These are phyloP conservation scores for Oophaga sylvatica DNA, from an alignment of 2,797 vertebrate genomes.

Conservation along the genomic window DNA sequence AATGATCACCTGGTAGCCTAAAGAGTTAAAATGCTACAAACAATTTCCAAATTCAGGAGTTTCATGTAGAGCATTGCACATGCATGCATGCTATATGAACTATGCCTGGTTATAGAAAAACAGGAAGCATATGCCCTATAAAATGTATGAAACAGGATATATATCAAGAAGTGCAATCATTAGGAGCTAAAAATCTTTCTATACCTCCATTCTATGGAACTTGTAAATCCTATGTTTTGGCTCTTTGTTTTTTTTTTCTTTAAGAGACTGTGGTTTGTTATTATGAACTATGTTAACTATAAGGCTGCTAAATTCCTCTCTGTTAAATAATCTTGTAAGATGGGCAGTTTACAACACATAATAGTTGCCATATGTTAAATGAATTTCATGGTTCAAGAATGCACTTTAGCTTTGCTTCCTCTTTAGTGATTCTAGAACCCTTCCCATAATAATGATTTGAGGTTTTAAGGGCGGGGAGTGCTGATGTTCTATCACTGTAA, in stretches of 20 bases:
- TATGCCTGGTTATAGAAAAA: constrained; percentile 41
- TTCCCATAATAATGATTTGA: constrained; percentile 38
- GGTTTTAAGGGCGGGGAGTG: constrained; percentile 37
- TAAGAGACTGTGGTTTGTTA: constrained; percentile 60
- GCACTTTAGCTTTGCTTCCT: constrained; percentile 57
- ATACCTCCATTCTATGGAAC: constrained; percentile 46
- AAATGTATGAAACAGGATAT: constrained; percentile 58
- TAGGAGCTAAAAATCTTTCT: constrained; percentile 42
- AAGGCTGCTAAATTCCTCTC: constrained; percentile 59
- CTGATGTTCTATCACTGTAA: constrained; percentile 38
- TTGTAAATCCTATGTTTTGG: constrained; percentile 56
- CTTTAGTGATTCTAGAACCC: constrained; percentile 28
- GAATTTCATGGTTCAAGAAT: constrained; percentile 61
- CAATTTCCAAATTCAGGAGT: neutral
- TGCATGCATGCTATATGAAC: constrained; percentile 28
- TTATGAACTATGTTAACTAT: constrained; percentile 59
- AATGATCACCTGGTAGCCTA: neutral
- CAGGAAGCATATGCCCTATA: constrained; percentile 58
- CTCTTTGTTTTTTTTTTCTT: constrained; percentile 56
- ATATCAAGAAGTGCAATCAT: constrained; percentile 50
- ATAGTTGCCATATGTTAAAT: constrained; percentile 61
- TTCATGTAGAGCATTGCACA: constrained; percentile 5
- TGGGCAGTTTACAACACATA: constrained; percentile 59
- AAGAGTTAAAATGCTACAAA: neutral
- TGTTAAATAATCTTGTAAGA: constrained; percentile 61